phyloP scores from a whole-genome alignment of 2,113 vertebrate species.

The Lophotis ruficrista region DNA sequence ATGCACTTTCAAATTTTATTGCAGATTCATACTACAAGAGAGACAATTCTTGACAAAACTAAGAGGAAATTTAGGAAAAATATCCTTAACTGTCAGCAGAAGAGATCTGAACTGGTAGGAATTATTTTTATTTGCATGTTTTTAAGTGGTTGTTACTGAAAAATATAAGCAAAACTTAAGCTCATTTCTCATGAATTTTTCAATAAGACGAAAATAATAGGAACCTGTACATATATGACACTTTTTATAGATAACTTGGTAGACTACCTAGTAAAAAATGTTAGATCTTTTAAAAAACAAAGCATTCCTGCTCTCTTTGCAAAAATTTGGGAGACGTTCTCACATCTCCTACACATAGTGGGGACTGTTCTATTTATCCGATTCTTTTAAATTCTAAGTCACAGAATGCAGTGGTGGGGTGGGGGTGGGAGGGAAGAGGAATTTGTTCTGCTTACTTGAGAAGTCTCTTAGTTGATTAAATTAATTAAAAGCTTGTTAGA shows the following conservation, averaged over 20 bases:
- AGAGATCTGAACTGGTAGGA: conserved; percentile 41
- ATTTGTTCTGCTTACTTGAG: background rate
- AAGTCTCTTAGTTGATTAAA: background rate
- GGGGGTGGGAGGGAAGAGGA: too few relatives aligned
- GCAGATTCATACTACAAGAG: background rate
- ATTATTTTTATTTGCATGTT: background rate
- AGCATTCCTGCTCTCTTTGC: background rate
- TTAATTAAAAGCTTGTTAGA: background rate
- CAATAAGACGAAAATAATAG: background rate
- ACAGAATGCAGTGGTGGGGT: background rate
- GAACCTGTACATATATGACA: background rate
- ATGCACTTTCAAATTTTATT: background rate
- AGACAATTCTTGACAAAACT: background rate
- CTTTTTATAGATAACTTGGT: background rate
- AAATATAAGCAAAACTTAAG: background rate
- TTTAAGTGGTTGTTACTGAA: background rate
- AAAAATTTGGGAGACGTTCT: background rate
- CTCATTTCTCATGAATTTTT: background rate
- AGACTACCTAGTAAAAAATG: background rate
- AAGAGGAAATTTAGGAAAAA: background rate
- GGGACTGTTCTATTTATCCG: background rate
- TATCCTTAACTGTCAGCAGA: background rate
- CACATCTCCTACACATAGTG: background rate
- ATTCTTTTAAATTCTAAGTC: background rate
- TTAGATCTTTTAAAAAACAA: background rate